Percentiles rank a stretch among this genome's conserved stretches.
phyloP scores from a whole-genome alignment of 2,113 vertebrate species.

The Chlamydotis undulata region DNA sequence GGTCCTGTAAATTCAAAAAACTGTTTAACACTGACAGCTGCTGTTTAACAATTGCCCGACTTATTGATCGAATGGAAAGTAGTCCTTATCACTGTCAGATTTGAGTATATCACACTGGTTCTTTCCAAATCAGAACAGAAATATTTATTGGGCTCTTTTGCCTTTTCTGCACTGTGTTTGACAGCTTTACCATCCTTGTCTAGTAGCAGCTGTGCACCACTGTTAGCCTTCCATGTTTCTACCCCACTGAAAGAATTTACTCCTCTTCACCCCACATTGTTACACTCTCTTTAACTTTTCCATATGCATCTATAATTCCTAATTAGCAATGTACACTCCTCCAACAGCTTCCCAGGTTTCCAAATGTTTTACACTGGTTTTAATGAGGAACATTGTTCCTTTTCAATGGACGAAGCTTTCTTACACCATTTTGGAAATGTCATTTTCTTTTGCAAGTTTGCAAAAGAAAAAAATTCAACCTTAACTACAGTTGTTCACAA shows the following conservation, averaged over 20 bases:
- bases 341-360: neutral
- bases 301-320: neutral
- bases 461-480: neutral
- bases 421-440: neutral
- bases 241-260: neutral
- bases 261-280: neutral
- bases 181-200: neutral
- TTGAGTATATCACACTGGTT: accelerated
- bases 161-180: neutral
- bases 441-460: neutral
- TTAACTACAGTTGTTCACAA: neutral
- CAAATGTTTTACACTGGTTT: neutral
- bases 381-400: neutral
- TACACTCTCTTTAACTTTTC: neutral
- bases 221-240: neutral
- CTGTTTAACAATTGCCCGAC: neutral
- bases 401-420: neutral
- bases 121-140: neutral
- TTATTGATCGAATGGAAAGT: neutral
- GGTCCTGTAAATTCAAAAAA: neutral
- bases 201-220: neutral
- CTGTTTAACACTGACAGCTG: neutral
- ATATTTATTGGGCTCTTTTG: neutral
- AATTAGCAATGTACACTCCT: neutral
- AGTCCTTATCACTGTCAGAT: neutral